A percentile compares a stretch with the other conserved stretches of the same genome.
Conservation (phyloP, 2,888 invertebrate genomes). For the Crocallis elinguaria region DNA sequence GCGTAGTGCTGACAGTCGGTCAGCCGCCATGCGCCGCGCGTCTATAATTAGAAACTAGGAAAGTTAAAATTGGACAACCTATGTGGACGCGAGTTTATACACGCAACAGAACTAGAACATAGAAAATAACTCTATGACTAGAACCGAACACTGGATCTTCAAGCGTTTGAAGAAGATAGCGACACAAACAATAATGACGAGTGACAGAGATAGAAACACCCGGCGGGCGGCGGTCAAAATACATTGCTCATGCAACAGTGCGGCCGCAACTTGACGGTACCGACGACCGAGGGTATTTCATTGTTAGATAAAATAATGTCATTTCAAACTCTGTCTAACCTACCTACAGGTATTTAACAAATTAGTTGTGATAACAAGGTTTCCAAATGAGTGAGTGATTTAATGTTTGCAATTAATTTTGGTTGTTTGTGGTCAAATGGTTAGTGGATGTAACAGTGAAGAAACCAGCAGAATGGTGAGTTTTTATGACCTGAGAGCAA, state of each 20-base stretch:
- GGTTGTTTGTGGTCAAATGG: slow-evolving; percentile 34
- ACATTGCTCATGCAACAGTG: too few species aligned
- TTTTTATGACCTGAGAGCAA: background rate
- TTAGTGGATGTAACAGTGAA: slow-evolving; percentile 14
- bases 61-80: slow-evolving; percentile 67
- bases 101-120: too few species aligned
- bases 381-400: background rate
- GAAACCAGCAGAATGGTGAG: slow-evolving; percentile 35
- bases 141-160: too few species aligned
- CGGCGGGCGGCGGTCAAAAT: too few species aligned
- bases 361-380: too few species aligned
- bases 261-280: background rate
- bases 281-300: background rate
- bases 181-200: too few species aligned
- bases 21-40: slow-evolving; percentile 50
- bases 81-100: slow-evolving; percentile 32
- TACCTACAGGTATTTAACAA: too few species aligned
- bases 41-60: slow-evolving; percentile 78
- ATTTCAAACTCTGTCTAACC: too few species aligned
- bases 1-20: slow-evolving; percentile 42
- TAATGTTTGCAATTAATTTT: background rate
- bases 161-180: too few species aligned
- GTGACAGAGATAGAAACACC: too few species aligned
- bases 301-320: background rate
- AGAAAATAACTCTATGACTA: too few species aligned